Evolutionary conservation across 2,888 invertebrate genomes (phyloP).

Genomic region (Pollenia amentaria): DNA sequence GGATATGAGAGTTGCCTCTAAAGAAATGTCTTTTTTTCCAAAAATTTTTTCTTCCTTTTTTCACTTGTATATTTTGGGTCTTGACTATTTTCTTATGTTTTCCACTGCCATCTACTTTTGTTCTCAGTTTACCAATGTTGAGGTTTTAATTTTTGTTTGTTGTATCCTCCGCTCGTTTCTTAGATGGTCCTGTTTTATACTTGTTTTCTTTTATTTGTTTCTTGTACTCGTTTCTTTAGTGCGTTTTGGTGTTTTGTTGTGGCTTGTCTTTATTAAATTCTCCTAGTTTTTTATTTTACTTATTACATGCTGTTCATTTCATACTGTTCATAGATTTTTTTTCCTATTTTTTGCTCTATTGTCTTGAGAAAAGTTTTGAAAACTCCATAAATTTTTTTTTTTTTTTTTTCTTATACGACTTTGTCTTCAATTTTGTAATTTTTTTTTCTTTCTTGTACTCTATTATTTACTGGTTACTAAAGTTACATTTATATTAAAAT

Average conservation of each 20-base stretch:
- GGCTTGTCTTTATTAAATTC: slow-evolving; percentile 70
- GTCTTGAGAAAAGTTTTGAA: slow-evolving; percentile 30
- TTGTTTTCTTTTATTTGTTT: background rate
- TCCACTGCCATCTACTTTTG: background rate
- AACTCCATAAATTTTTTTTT: slow-evolving; percentile 20
- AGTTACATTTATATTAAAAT: slow-evolving; percentile 70
- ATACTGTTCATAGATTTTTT: slow-evolving; percentile 19
- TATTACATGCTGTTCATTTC: slow-evolving; percentile 52
- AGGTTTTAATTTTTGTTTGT: slow-evolving; percentile 39
- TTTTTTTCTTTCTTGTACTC: slow-evolving; percentile 15
- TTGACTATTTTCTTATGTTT: slow-evolving; percentile 12
- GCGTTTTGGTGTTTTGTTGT: slow-evolving; percentile 64
- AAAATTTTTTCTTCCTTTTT: background rate
- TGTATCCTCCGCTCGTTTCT: background rate
- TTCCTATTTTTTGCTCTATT: slow-evolving; percentile 1
- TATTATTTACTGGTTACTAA: slow-evolving; percentile 67
- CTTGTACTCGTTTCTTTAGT: slow-evolving; percentile 21
- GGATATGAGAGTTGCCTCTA: background rate
- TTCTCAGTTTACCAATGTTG: slow-evolving; percentile 21
- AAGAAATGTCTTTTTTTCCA: background rate
- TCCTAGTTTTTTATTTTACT: slow-evolving; percentile 38
- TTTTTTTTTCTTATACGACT: background rate
- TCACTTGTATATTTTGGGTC: background rate
- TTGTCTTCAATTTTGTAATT: background rate
- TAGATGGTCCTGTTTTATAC: background rate